A percentile compares a stretch with the other conserved stretches of the same genome.
Evolutionary conservation across 2,113 vertebrate genomes (phyloP).

Genomic region (Callionymus lyra): DNA sequence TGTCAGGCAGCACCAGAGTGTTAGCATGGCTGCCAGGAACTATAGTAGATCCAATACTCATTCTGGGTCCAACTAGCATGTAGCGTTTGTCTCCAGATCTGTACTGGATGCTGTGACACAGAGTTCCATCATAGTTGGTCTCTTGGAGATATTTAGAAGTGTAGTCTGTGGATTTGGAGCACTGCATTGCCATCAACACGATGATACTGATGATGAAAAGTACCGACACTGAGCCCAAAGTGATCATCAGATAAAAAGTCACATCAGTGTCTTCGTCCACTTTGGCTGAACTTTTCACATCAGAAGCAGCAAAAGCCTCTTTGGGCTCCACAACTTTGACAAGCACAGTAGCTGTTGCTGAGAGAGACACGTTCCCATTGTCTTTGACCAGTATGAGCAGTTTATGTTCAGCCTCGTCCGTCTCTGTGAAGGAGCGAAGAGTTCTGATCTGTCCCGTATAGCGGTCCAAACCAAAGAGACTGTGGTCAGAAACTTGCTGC

Average conservation of each 20-base stretch:
- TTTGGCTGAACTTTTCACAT: slow-evolving; percentile 26
- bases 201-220: slow-evolving; percentile 38
- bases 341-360: slow-evolving; percentile 29
- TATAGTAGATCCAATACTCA: slow-evolving; percentile 40
- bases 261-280: slow-evolving; percentile 19
- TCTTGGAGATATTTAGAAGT: slow-evolving; percentile 33
- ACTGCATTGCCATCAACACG: slow-evolving; percentile 42
- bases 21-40: slow-evolving; percentile 42
- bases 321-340: slow-evolving; percentile 26
- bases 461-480: slow-evolving; percentile 28
- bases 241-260: slow-evolving; percentile 38
- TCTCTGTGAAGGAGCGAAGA: slow-evolving; percentile 28
- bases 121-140: slow-evolving; percentile 3
- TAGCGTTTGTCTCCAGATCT: slow-evolving; percentile 32
- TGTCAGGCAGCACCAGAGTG: slow-evolving; percentile 31
- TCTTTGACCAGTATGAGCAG: slow-evolving; percentile 36
- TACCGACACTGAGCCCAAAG: slow-evolving; percentile 32
- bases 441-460: slow-evolving; percentile 32
- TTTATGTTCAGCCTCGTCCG: slow-evolving; percentile 25
- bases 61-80: slow-evolving; percentile 33
- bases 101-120: slow-evolving; percentile 26
- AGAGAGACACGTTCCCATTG: slow-evolving; percentile 16
- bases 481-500: slow-evolving; percentile 24
- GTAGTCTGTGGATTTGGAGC: slow-evolving; percentile 43
- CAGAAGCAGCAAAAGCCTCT: slow-evolving; percentile 34